A percentile compares a stretch with the other conserved stretches of the same genome.
Evolutionary conservation across 35 echinoderm and acorn worm genomes (phyloP).

Genomic region (Apostichopus japonicus): DNA sequence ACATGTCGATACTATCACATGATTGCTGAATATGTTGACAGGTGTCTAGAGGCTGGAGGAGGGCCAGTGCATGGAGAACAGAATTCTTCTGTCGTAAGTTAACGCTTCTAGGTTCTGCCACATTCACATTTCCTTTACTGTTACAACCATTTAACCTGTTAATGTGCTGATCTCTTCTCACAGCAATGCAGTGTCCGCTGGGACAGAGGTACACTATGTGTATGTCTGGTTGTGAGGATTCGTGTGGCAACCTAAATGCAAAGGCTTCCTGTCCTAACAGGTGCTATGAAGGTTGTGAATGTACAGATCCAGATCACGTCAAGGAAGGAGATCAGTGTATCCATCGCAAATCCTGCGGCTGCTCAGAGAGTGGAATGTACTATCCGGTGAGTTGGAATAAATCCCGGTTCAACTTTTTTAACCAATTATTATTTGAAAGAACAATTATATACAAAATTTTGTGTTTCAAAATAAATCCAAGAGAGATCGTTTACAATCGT

Average conservation of each 20-base stretch:
- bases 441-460: neutral
- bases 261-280: conserved; percentile 27
- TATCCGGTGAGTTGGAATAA: conserved; percentile 23
- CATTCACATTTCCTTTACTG: no score
- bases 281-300: conserved; percentile 54
- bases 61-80: conserved; percentile 26
- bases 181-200: conserved; percentile 48
- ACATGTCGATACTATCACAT: conserved; percentile 14
- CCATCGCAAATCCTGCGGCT: conserved; percentile 29
- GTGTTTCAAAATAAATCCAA: neutral
- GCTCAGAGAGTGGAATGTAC: conserved; percentile 44
- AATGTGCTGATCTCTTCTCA: neutral
- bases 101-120: no score
- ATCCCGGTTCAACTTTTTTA: no score
- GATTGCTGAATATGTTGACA: conserved; percentile 52
- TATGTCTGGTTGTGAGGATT: conserved; percentile 43
- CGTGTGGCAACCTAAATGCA: conserved; percentile 16
- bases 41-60: conserved; percentile 38
- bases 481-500: neutral
- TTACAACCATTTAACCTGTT: no score
- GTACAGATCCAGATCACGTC: conserved; percentile 15
- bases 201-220: conserved; percentile 49
- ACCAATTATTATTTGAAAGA: no score
- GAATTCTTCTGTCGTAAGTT: conserved; percentile 50
- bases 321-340: conserved; percentile 52